Conservation (phyloP, 2,888 invertebrate species). For the Lomographa bimaculata region DNA sequence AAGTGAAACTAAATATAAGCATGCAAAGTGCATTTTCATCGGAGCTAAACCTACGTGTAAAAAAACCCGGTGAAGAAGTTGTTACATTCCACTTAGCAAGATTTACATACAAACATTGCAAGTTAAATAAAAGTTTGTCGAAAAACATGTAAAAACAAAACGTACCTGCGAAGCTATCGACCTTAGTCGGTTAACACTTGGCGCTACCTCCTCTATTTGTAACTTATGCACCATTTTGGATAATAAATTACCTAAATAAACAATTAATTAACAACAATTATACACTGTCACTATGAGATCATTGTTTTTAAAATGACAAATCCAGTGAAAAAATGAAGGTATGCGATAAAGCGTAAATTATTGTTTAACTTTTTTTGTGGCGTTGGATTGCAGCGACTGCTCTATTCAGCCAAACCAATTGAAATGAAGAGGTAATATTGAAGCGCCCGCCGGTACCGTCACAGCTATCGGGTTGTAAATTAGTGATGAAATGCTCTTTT, state of each 20-base stretch:
- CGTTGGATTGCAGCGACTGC: slow-evolving; percentile 8
- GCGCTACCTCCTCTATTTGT: slow-evolving; percentile 29
- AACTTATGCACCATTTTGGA: slow-evolving; percentile 35
- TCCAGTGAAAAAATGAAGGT: slow-evolving; percentile 5
- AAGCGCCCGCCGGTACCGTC: background rate
- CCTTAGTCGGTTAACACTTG: slow-evolving; percentile 47
- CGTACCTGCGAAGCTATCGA: slow-evolving; percentile 63
- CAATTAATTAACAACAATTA: slow-evolving; percentile 2
- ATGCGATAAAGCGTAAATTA: no score
- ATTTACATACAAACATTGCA: no score
- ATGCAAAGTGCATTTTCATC: no score
- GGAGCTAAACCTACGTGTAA: no score
- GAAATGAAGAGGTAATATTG: slow-evolving; percentile 16
- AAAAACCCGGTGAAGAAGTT: no score
- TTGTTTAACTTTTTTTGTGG: background rate
- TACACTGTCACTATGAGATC: slow-evolving; percentile 1
- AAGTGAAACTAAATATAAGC: no score
- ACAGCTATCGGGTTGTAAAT: background rate
- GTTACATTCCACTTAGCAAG: no score
- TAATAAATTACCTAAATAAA: slow-evolving; percentile 1
- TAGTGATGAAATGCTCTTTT: slow-evolving; percentile 4
- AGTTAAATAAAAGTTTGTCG: no score
- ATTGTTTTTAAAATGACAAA: background rate
- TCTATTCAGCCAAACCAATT: slow-evolving; percentile 3
- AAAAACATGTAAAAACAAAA: no score